Evolutionary conservation across 2,113 vertebrate genomes (phyloP).

Genomic region (Zosterops japonicus): DNA sequence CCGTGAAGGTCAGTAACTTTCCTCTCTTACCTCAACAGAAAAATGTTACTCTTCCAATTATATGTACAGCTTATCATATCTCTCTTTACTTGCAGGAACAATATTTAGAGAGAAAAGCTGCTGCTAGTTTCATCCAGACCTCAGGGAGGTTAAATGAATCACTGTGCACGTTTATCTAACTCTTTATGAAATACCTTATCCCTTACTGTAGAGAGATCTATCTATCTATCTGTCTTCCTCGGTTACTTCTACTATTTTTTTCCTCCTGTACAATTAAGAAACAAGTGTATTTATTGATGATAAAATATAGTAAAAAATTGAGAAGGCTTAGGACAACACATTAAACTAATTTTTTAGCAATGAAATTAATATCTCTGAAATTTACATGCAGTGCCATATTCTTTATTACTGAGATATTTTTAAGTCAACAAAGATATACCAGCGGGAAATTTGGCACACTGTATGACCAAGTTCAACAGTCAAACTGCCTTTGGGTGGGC

Average conservation of each 20-base stretch:
- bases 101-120: not conserved
- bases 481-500: not conserved
- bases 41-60: not conserved
- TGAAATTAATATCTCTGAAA: not conserved
- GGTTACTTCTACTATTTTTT: not conserved
- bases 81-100: not conserved
- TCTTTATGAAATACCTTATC: not conserved
- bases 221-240: not conserved
- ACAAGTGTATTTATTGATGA: not conserved
- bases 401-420: not conserved
- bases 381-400: not conserved
- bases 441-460: not conserved
- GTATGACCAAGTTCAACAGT: not conserved
- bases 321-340: not conserved
- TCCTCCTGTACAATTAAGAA: not conserved
- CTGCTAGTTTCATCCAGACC: not conserved
- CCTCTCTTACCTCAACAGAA: not conserved
- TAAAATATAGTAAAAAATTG: not conserved
- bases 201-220: not conserved
- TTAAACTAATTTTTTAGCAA: not conserved
- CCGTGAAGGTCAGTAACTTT: not conserved
- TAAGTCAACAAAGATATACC: not conserved
- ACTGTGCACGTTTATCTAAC: not conserved
- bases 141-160: not conserved
- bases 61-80: not conserved